Conservation (phyloP, 2,797 vertebrate species). For the Amphiprion clarkii region DNA sequence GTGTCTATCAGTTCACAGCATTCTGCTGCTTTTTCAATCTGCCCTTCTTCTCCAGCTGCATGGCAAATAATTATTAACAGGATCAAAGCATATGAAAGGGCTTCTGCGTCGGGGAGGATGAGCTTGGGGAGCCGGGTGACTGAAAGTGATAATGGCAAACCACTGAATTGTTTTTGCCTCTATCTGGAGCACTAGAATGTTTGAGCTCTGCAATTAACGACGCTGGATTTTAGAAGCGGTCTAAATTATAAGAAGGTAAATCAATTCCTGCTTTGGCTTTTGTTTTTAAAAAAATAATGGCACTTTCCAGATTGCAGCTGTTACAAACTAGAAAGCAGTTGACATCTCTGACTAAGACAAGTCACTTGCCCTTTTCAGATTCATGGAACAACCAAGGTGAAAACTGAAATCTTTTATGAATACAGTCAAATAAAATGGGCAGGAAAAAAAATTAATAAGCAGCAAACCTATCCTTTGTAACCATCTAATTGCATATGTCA, state of each 20-base stretch:
- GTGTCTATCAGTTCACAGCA: constrained; percentile 55
- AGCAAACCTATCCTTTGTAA: background rate
- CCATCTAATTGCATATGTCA: background rate
- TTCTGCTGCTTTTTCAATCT: constrained; percentile 61
- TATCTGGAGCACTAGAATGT: constrained; percentile 11
- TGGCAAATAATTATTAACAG: constrained; percentile 74
- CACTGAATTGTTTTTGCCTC: constrained; percentile 54
- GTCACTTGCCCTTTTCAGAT: background rate
- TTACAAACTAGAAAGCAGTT: background rate
- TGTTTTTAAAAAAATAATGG: background rate
- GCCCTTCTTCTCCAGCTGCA: constrained; percentile 60
- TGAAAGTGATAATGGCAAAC: constrained; percentile 62
- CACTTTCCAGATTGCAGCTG: background rate
- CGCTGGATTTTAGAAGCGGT: constrained; percentile 17
- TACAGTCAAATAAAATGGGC: background rate
- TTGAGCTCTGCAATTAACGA: constrained; percentile 18
- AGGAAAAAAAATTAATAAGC: background rate
- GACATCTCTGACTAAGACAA: background rate
- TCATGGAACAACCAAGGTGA: background rate
- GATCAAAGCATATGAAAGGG: constrained; percentile 75
- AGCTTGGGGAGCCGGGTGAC: constrained; percentile 71
- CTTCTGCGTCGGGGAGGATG: constrained; percentile 52
- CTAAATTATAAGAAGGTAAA: constrained; percentile 21
- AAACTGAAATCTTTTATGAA: background rate
- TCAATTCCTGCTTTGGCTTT: constrained; percentile 1